A percentile compares a stretch with the other conserved stretches of the same genome.
Conservation (phyloP, 2,113 vertebrate species). For the Fukomys damarensis region DNA sequence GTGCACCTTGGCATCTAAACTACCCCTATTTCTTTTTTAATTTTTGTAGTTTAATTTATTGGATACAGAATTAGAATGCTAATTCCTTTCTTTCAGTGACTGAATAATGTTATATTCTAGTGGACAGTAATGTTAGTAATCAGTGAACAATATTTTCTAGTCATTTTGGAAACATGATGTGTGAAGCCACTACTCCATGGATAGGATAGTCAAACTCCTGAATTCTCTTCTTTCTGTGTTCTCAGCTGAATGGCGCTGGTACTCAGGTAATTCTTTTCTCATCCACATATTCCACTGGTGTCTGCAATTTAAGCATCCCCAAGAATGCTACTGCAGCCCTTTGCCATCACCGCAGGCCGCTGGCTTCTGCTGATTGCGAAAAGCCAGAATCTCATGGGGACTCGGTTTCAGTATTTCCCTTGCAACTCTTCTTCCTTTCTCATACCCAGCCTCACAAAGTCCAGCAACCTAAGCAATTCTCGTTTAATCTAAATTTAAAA, state of each 20-base stretch:
- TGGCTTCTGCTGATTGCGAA: too few relatives aligned
- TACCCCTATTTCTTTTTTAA: neutral
- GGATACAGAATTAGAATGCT: too few relatives aligned
- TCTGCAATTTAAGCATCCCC: neutral
- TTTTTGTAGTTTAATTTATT: neutral
- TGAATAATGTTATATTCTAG: accelerated
- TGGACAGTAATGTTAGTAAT: too few relatives aligned
- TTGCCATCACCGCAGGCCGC: neutral
- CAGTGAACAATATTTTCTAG: accelerated
- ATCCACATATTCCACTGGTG: neutral
- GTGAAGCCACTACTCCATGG: accelerated
- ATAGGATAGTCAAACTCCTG: too few relatives aligned
- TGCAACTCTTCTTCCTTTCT: neutral
- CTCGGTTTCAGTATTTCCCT: too few relatives aligned
- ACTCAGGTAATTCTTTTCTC: neutral
- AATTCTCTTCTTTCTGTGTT: neutral
- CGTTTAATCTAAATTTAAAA: neutral
- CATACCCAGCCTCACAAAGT: neutral
- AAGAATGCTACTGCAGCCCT: accelerated
- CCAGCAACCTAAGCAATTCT: neutral
- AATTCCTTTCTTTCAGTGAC: neutral
- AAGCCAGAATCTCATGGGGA: neutral
- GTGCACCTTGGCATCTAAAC: neutral
- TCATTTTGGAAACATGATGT: too few relatives aligned
- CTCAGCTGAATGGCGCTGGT: neutral